Evolutionary conservation across 2,113 vertebrate species (phyloP), one percentile per base, ranked within the genome.

Genomic region (Albula goreensis): DNA sequence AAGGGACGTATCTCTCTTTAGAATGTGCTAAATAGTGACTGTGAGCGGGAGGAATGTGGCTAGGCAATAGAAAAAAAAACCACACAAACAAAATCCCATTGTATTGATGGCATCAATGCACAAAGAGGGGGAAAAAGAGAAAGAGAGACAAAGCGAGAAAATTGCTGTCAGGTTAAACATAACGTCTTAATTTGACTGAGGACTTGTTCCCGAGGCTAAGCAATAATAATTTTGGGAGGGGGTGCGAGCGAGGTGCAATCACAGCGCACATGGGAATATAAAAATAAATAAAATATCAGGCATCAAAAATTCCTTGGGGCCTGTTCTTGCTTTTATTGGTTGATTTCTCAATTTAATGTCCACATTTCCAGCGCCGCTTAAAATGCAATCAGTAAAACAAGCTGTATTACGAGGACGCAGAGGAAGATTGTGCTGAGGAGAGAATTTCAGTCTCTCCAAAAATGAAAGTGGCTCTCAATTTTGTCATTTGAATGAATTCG

Each of bases 61-160:
- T 94, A 95, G 96, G 96, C 93, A 94, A 87, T 93, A 93, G 94
- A 94, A 96, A 96, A 97, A 97, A 95, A 93, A 91, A 41, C 31
- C 91, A 81, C 19, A 95, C 89, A 95, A 96, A 97, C 96, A 97
- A 96, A 97, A 96, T 96, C 95, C 91, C 95, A 95, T 98, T 99
- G 97, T 99, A 90, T 95, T 90, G 94, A 95, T 92, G 93, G 31
- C 92, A 94, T 95, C 94, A 92, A 9, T 91, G 94, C 93, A 95
- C 95, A 91, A 93, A 94, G 95, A 96, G 93, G 92, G 77, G 51
- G 84, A 85, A 86, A 53, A 92, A 95, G 93, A 93, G 90, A 87
- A 87, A 83, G 89, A 90, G 52, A 56, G 81, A 77, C 91, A 95
- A 94, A 91, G 52, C 77, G n/a, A 74, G 91, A 93, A 89, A 90